Percentiles rank a stretch among this genome's conserved stretches.
These are phyloP conservation scores for Drusus annulatus DNA, from an alignment of 1,140 invertebrate genomes.

Conservation along the genomic window DNA sequence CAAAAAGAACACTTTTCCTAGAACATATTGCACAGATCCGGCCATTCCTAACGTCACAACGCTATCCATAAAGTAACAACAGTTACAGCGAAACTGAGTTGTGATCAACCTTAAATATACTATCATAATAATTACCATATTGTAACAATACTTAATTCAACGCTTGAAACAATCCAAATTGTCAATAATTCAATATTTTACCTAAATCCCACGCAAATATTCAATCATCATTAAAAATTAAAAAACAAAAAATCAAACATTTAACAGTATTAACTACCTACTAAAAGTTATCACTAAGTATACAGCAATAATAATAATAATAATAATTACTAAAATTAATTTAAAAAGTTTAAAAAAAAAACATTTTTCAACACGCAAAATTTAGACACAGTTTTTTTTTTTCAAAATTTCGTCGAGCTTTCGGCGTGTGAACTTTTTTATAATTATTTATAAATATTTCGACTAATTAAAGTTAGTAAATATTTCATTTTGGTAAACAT, in stretches of 20 bases:
- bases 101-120: neutral
- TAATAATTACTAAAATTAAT: neutral
- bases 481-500: neutral
- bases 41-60: neutral
- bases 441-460: neutral
- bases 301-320: neutral
- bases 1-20: neutral
- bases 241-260: constrained; percentile 3
- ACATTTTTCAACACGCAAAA: neutral
- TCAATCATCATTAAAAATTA: neutral
- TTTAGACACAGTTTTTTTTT: neutral
- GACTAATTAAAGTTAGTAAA: neutral
- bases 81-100: neutral
- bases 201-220: neutral
- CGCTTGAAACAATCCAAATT: neutral
- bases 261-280: constrained; percentile 1
- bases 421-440: too few relatives aligned
- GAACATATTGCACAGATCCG: neutral
- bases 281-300: neutral
- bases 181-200: constrained; percentile 2
- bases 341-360: neutral
- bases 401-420: too few relatives aligned
- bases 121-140: neutral
- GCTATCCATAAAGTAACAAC: neutral
- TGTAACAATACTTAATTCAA: neutral